Evolutionary conservation across 2,888 invertebrate genomes (phyloP).

Genomic region (Pecten maximus): DNA sequence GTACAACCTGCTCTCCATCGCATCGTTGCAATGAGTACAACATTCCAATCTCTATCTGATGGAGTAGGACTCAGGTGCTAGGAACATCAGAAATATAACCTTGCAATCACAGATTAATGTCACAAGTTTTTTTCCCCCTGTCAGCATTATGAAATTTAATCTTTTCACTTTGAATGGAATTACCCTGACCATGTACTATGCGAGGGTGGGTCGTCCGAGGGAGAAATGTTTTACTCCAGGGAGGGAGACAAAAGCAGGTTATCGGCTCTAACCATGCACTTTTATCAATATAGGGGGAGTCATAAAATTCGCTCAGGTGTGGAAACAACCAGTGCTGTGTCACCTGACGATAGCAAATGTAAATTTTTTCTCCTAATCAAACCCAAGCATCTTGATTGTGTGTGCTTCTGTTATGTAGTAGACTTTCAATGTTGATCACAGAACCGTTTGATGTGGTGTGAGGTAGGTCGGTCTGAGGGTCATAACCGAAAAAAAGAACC

Average conservation of each 20-base stretch:
- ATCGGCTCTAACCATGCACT: neutral
- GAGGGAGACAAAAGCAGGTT: neutral
- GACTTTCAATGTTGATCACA: constrained; percentile 1
- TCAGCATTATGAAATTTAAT: neutral
- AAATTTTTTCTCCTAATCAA: constrained; percentile 13
- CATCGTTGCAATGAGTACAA: constrained; percentile 1
- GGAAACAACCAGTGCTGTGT: neutral
- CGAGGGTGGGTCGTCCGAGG: neutral
- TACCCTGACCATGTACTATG: neutral
- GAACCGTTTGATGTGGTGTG: constrained; percentile 20
- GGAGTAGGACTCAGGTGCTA: neutral
- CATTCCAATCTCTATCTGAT: constrained; percentile 13
- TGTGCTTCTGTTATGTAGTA: constrained; percentile 16
- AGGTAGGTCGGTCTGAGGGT: constrained; percentile 5
- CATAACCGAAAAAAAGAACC: neutral
- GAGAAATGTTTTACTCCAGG: neutral
- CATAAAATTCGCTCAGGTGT: constrained; percentile 11
- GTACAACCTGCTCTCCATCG: neutral
- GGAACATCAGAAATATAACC: neutral
- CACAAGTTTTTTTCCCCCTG: neutral
- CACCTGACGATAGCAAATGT: constrained; percentile 26
- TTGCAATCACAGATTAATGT: neutral
- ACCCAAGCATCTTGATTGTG: neutral
- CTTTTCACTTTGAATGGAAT: neutral
- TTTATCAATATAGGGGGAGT: constrained; percentile 17